Percentiles rank a stretch among this genome's conserved stretches.
Evolutionary conservation across 2,797 vertebrate genomes (phyloP).

Genomic region (Pyrocephalus nanus): DNA sequence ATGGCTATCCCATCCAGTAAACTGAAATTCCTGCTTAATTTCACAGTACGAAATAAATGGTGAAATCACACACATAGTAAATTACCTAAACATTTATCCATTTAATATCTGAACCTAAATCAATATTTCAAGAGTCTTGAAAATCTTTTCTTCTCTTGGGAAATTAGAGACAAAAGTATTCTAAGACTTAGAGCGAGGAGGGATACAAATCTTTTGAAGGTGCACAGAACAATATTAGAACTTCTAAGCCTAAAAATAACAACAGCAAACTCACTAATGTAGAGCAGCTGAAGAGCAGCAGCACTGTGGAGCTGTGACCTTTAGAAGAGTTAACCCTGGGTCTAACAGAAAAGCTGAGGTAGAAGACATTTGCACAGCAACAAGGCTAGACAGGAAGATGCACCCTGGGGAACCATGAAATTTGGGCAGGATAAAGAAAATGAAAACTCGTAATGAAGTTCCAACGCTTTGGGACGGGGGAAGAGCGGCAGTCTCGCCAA

Average conservation of each 20-base stretch:
- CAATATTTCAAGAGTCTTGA: neutral
- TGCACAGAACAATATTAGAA: neutral
- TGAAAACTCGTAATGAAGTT: slow-evolving; percentile 48
- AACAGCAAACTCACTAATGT: neutral
- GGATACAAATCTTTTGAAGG: neutral
- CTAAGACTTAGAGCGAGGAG: neutral
- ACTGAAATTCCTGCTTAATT: neutral
- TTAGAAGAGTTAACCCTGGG: slow-evolving; percentile 46
- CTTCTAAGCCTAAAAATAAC: neutral
- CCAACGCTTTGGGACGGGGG: neutral
- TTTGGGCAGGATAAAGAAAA: slow-evolving; percentile 50
- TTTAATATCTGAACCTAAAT: neutral
- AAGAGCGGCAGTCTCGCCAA: slow-evolving; percentile 15
- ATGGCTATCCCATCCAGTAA: neutral
- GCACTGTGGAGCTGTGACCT: slow-evolving; percentile 9
- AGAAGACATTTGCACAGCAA: slow-evolving; percentile 36
- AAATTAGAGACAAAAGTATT: neutral
- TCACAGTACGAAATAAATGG: neutral
- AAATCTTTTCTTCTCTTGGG: neutral
- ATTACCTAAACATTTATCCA: neutral
- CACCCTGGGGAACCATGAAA: slow-evolving; percentile 56
- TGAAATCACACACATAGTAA: neutral
- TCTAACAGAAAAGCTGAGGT: slow-evolving; percentile 29
- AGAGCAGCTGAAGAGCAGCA: neutral
- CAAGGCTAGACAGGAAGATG: slow-evolving; percentile 65